Conservation (phyloP, 1,140 invertebrate genomes). For the Arion vulgaris region DNA sequence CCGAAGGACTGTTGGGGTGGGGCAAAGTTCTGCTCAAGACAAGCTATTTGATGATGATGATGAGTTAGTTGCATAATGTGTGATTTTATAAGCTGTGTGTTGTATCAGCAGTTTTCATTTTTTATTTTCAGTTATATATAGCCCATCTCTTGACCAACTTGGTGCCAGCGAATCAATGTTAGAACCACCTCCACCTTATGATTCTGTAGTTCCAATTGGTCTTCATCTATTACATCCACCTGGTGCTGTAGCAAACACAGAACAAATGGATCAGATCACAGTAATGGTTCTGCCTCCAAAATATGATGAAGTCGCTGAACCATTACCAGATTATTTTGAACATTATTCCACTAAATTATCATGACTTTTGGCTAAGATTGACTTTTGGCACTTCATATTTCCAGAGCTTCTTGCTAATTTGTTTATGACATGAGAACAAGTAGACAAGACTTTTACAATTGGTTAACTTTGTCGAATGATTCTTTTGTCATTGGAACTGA, state of each 20-base stretch:
- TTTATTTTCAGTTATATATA: conserved; percentile 27
- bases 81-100: too few relatives aligned
- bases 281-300: conserved; percentile 28
- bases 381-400: too few relatives aligned
- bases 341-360: background rate
- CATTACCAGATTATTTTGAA: conserved; percentile 22
- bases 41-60: too few relatives aligned
- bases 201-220: conserved; percentile 7
- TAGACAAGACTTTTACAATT: too few relatives aligned
- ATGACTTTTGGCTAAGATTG: background rate
- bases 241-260: background rate
- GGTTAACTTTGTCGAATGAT: too few relatives aligned
- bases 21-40: too few relatives aligned
- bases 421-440: too few relatives aligned
- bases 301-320: conserved; percentile 20
- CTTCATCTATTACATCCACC: background rate
- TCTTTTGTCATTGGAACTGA: too few relatives aligned
- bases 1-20: too few relatives aligned
- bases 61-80: too few relatives aligned
- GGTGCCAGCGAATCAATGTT: conserved; percentile 25
- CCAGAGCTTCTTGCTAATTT: too few relatives aligned
- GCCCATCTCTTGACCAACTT: conserved; percentile 32
- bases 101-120: too few relatives aligned
- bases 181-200: conserved; percentile 31
- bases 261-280: background rate